Conservation (phyloP, 2,797 vertebrate species). For the Etheostoma perlongum region DNA sequence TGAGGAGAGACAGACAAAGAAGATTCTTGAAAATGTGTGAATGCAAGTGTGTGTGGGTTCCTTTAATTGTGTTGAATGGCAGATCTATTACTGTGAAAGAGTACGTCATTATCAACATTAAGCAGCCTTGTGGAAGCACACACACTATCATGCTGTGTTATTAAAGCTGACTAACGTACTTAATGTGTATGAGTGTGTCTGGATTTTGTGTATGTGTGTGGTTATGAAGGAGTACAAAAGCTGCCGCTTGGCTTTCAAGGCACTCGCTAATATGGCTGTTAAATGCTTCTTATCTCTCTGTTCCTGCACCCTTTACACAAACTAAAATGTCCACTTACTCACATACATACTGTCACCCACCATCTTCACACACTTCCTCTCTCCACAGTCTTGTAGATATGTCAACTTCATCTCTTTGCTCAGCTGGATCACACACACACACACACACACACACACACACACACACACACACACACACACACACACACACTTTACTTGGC, state of each 20-base stretch:
- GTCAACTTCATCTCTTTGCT: constrained; percentile 50
- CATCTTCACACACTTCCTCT: constrained; percentile 35
- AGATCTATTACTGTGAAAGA: constrained; percentile 77
- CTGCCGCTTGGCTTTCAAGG: constrained; percentile 77
- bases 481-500: constrained; percentile 9
- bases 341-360: constrained; percentile 34
- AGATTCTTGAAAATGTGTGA: constrained; percentile 35
- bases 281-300: constrained; percentile 61
- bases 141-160: constrained; percentile 50
- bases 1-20: constrained; percentile 15
- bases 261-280: constrained; percentile 72
- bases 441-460: constrained; percentile 18
- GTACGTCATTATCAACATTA: constrained; percentile 73
- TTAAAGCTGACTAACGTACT: constrained; percentile 68
- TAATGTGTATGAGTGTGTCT: constrained; percentile 50
- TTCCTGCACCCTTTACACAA: constrained; percentile 25
- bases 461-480: constrained; percentile 8
- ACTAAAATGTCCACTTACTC: constrained; percentile 37
- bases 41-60: constrained; percentile 21
- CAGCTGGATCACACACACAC: constrained; percentile 21
- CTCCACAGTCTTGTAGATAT: constrained; percentile 18
- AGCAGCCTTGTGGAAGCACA: constrained; percentile 55
- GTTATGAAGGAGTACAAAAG: constrained; percentile 57
- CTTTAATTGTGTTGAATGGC: constrained; percentile 73
- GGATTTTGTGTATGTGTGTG: constrained; percentile 27